Base-by-base conservation (phyloP, 1,140 invertebrate genomes). In the Stegodyphus mimosarum region DNA sequence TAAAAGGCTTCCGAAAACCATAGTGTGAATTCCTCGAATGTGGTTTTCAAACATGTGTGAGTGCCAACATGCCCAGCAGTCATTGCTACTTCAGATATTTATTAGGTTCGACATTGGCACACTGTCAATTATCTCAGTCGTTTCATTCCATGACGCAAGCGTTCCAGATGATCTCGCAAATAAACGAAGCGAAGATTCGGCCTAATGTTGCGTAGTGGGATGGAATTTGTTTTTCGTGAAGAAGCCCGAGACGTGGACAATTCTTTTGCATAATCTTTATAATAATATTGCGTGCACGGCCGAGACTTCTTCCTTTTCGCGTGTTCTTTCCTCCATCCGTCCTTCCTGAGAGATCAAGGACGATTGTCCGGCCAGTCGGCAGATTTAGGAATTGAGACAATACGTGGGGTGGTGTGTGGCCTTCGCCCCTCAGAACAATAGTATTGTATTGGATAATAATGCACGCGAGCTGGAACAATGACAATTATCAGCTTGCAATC, bases 361-460 rank as follows among this genome's bases (percentile, higher is more conserved):
- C 81, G 81, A 67, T 9, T 48, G 15, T 67, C 49, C 50, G 66
- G 81, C 67, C 79, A 70, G 73, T 83, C 33, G 3, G 70, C 73
- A 55, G 55, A 74, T 33, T 7, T 33, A 15, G 10, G 64, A 53
- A 10, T 67, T 49, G 33, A 81, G 64, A 83, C 81, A 83, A 83
- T 83, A 71, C 67, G 15, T 50, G 50, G 78, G 78, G 69, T 80
- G 69, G 64, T 75, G 60, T 18, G 81, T 83, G 72, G 51, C 81
- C 81, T 83, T 83, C 81, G 5, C 60, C 52, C 50, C 64, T 55
- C 9, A 83, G 73, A 75, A 83, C 81, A 83, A 83, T 83, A 33
- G 72, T 51, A 83, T 83, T 83, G 72, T 83, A 83, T 83, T 75
- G 72, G 81, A 83, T 83, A 83, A 83, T 83, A 75, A 83, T 52